A percentile compares a stretch with the other conserved stretches of the same genome.
phyloP scores from a whole-genome alignment of 2,113 vertebrate species.

The Percopsis transmontana region DNA sequence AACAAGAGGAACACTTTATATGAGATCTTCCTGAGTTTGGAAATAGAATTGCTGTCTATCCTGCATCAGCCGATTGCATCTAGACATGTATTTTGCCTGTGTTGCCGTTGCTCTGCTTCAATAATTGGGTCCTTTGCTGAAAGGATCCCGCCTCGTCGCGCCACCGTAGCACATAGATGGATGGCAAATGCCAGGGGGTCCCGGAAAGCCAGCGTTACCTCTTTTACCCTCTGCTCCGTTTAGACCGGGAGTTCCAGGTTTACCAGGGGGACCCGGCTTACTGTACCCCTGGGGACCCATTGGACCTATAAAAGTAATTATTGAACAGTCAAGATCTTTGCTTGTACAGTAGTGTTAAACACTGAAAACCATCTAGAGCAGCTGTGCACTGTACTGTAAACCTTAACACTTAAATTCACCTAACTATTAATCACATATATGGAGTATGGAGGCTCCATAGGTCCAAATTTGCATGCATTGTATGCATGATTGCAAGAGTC shows the following conservation, averaged over 20 bases:
- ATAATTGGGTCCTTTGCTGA: constrained; percentile 96
- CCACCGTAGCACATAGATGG: constrained; percentile 89
- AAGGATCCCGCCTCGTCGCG: constrained; percentile 88
- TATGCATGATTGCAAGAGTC: no score
- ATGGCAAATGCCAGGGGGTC: constrained; percentile 90
- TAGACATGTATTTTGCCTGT: constrained; percentile 58
- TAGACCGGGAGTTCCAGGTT: constrained; percentile 84
- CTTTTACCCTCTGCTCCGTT: constrained; percentile 85
- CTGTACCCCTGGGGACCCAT: constrained; percentile 86
- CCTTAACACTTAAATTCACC: no score
- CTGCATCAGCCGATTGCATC: constrained; percentile 72
- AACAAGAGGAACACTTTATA: constrained; percentile 69
- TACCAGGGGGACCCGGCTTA: constrained; percentile 85
- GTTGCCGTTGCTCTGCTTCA: constrained; percentile 63
- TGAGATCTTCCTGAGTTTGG: constrained; percentile 92
- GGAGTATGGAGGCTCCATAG: no score
- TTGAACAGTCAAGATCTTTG: not conserved
- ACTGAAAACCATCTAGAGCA: not conserved
- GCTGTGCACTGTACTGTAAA: no score
- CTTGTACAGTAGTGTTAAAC: not conserved
- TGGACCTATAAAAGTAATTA: constrained; percentile 78
- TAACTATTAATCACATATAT: no score
- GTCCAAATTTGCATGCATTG: no score
- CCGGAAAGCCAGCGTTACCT: constrained; percentile 84
- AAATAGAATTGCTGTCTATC: constrained; percentile 72